Base-by-base conservation (phyloP, 2,113 vertebrate genomes). In the Casuarius casuarius region DNA sequence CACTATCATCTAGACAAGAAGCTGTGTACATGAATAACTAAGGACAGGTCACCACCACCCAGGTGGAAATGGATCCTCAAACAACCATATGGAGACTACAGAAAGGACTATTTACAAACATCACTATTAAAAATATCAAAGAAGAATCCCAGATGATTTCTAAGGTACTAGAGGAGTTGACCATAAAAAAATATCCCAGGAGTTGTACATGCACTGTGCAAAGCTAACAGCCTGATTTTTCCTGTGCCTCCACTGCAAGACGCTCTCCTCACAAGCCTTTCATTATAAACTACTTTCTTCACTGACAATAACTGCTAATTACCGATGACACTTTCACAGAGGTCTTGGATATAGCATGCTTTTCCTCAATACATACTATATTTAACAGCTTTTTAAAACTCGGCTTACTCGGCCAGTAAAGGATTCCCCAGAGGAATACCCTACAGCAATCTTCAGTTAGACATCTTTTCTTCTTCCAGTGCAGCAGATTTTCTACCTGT, bases 11-110 rank as follows among this genome's bases (percentile, higher is more conserved):
- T 46, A 33, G 31, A 13, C 22, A 31, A 16, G 10, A 28, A n/a
- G 46, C 1, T 35, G 6, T 5, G 12, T 4, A 17, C 1, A 21
- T 5, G 25, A 12, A 35, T 13, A 25, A n/a, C n/a, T 62, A 21
- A 35, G 61, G 21, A 21, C 40, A 19, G 28, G 16, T 9, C 19
- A 2, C 42, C 29, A 40, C 29, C 1, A 0, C 20, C 33, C 20
- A 23, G 19, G 33, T 3, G 20, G 29, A 11, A 62, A 51, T 0
- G 5, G 33, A 59, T 26, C 8, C 44, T 42, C 73, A 35, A 16
- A 26, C 48, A 70, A 26, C 10, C 61, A 56, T 29, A 44, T 14
- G 22, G 19, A 52, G 23, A 35, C 10, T 28, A 46, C 44, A 20
- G 8, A n/a, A n/a, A 35, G 42, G 48, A 25, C 49, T 5, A 29